Evolutionary conservation across 2,888 invertebrate genomes (phyloP).

Genomic region (Boloria euphrosyne): DNA sequence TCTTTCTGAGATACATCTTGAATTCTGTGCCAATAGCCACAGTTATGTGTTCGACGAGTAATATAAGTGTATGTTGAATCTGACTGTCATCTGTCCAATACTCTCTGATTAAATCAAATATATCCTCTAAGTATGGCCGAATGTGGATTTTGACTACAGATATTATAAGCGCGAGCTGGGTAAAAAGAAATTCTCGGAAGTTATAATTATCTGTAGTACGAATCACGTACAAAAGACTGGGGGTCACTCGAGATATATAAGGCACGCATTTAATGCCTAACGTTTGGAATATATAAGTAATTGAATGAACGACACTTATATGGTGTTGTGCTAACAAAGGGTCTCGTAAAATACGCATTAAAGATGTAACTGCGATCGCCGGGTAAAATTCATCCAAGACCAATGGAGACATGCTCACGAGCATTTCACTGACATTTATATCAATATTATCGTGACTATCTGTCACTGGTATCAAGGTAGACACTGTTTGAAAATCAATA

Average conservation of each 20-base stretch:
- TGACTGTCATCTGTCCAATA: conserved; percentile 95
- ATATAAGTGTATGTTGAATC: conserved; percentile 93
- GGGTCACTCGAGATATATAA: conserved; percentile 94
- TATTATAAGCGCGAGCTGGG: conserved; percentile 95
- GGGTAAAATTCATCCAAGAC: conserved; percentile 98
- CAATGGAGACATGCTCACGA: conserved; percentile 94
- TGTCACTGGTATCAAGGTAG: conserved; percentile 89
- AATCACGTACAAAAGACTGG: conserved; percentile 93
- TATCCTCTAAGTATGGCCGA: conserved; percentile 96
- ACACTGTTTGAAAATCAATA: conserved; percentile 92
- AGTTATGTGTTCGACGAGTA: conserved; percentile 95
- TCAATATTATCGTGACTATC: conserved; percentile 82
- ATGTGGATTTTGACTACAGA: conserved; percentile 98
- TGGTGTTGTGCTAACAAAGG: conserved; percentile 95
- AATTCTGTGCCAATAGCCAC: conserved; percentile 97
- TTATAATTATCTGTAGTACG: conserved; percentile 90
- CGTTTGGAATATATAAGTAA: conserved; percentile 98
- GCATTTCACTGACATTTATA: conserved; percentile 93
- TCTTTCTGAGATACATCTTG: conserved; percentile 94
- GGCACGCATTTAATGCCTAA: conserved; percentile 97
- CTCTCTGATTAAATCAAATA: conserved; percentile 95
- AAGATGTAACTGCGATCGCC: conserved; percentile 96
- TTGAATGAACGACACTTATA: conserved; percentile 96
- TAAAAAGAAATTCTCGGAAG: conserved; percentile 95
- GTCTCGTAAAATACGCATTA: conserved; percentile 97